phyloP scores from a whole-genome alignment of 1,140 invertebrate species.

The Ceratosolen solmsi region DNA sequence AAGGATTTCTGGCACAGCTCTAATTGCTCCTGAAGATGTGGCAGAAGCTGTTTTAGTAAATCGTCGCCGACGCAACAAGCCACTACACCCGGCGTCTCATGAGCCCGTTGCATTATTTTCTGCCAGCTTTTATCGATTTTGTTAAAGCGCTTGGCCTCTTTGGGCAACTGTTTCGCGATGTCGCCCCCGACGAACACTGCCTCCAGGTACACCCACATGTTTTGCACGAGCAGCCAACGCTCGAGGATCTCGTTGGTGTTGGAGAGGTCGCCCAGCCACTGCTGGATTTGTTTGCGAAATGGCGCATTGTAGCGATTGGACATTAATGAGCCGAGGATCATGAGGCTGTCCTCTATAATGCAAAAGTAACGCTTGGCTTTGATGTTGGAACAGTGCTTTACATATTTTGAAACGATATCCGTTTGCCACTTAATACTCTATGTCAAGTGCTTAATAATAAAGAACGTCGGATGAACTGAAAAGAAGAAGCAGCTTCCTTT shows the following conservation, averaged over 20 bases:
- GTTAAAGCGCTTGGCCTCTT: constrained; percentile 94
- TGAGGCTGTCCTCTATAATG: constrained; percentile 90
- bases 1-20: constrained; percentile 97
- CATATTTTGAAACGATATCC: no score
- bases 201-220: constrained; percentile 98
- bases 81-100: constrained; percentile 95
- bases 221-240: constrained; percentile 96
- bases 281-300: constrained; percentile 96
- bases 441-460: no score
- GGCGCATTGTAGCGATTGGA: constrained; percentile 96
- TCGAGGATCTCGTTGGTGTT: constrained; percentile 98
- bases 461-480: no score
- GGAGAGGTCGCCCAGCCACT: constrained; percentile 94
- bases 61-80: constrained; percentile 97
- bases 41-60: constrained; percentile 90
- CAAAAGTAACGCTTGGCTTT: no score
- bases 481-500: no score
- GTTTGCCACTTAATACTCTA: no score
- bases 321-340: constrained; percentile 93
- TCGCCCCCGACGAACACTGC: constrained; percentile 98
- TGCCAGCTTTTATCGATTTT: constrained; percentile 99
- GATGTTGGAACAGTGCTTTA: no score
- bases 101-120: constrained; percentile 96
- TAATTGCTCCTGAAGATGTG: constrained; percentile 96
- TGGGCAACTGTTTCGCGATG: constrained; percentile 97